Conservation (phyloP, 2,113 vertebrate species). For the Strigops habroptila region DNA sequence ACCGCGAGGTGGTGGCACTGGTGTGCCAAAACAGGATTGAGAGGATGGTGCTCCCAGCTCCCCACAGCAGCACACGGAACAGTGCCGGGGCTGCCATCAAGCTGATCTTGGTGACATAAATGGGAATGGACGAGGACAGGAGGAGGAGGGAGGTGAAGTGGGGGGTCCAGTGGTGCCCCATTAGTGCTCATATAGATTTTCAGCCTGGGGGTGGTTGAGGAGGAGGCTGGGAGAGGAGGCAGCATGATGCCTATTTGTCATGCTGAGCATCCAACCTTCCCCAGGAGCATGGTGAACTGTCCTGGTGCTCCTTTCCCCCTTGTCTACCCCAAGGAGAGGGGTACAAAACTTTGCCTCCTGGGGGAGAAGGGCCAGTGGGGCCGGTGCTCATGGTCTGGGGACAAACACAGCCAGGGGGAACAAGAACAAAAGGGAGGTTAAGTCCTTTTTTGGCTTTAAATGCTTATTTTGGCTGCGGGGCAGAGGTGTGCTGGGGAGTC, state of each 20-base stretch:
- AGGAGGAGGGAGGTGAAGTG: neutral
- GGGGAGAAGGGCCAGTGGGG: neutral
- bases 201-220: neutral
- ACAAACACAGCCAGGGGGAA: neutral
- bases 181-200: neutral
- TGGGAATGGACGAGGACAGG: neutral
- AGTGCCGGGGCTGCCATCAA: neutral
- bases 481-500: neutral
- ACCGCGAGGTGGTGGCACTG: neutral
- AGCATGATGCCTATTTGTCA: neutral
- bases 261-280: neutral
- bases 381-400: neutral
- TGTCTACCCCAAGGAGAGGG: too few relatives aligned
- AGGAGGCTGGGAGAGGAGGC: neutral
- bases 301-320: neutral
- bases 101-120: neutral
- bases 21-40: neutral
- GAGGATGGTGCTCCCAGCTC: neutral
- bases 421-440: accelerated
- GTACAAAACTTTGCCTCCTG: neutral
- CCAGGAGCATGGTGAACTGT: neutral
- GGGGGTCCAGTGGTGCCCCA: neutral
- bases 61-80: accelerated
- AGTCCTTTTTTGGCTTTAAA: neutral
- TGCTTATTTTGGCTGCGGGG: accelerated